phyloP scores from a whole-genome alignment of 2,888 invertebrate genomes.

The Melinopterus prodromus region DNA sequence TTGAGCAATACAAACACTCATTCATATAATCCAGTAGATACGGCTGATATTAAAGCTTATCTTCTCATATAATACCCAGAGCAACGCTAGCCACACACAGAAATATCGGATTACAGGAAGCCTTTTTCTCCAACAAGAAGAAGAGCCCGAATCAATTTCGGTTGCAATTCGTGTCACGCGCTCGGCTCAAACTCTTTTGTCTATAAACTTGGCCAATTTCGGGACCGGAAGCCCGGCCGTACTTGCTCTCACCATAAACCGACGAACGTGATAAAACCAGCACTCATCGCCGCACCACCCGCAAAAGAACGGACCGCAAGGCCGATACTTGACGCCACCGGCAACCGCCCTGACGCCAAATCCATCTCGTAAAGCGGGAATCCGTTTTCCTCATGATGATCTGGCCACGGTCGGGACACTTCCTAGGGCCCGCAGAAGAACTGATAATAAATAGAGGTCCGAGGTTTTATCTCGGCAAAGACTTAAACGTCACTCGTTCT shows the following conservation, averaged over 20 bases:
- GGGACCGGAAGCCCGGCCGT: neutral
- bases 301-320: neutral
- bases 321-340: neutral
- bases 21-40: too few species aligned
- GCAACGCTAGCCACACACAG: too few species aligned
- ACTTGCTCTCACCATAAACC: slow-evolving; percentile 4
- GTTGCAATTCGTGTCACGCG: neutral
- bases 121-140: neutral
- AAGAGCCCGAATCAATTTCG: neutral
- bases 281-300: neutral
- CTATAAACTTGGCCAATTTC: neutral
- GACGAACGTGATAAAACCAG: neutral
- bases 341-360: neutral
- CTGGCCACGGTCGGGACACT: neutral
- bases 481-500: neutral
- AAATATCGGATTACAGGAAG: neutral
- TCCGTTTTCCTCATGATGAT: neutral
- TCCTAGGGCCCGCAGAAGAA: neutral
- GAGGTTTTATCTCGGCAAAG: neutral
- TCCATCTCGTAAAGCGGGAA: neutral
- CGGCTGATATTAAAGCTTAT: too few species aligned
- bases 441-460: slow-evolving; percentile 4
- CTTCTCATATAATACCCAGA: too few species aligned
- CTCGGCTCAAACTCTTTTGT: neutral
- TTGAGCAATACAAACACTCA: too few species aligned